These are phyloP conservation scores for Ahaetulla prasina DNA, from an alignment of 2,113 vertebrate species.

Conservation along the genomic window DNA sequence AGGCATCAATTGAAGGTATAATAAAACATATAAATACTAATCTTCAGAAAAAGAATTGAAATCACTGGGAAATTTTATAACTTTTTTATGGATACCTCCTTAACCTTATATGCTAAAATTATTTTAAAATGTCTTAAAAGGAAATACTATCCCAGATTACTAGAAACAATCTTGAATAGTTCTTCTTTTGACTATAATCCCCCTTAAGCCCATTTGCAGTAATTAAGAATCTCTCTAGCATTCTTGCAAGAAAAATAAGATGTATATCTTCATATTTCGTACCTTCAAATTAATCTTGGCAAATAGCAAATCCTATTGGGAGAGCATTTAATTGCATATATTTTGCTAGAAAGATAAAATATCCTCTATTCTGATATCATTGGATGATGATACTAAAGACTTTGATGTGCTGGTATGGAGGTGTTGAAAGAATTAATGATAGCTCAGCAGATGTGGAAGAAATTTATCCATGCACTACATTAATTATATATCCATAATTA, in stretches of 20 bases:
- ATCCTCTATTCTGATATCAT: not conserved
- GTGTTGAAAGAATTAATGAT: not conserved
- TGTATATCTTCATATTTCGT: not conserved
- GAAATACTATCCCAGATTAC: not conserved
- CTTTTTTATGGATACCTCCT: not conserved
- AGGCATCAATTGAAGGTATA: not conserved
- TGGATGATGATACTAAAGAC: not conserved
- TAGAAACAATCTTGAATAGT: not conserved
- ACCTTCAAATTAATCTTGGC: not conserved
- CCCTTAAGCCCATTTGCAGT: not conserved
- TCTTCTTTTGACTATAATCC: not conserved
- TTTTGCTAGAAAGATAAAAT: not conserved
- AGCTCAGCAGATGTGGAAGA: not conserved
- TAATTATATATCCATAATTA: not conserved
- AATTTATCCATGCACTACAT: not conserved
- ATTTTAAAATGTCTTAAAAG: not conserved
- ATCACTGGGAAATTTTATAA: not conserved
- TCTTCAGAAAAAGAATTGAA: not conserved
- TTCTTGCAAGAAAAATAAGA: not conserved
- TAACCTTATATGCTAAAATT: not conserved
- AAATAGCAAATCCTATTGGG: not conserved
- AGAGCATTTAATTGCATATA: not conserved
- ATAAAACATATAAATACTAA: not conserved
- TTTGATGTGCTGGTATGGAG: not conserved
- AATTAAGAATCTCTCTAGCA: not conserved